A percentile compares a stretch with the other conserved stretches of the same genome.
phyloP scores from a whole-genome alignment of 2,797 vertebrate genomes.

The Prunella strophiata region DNA sequence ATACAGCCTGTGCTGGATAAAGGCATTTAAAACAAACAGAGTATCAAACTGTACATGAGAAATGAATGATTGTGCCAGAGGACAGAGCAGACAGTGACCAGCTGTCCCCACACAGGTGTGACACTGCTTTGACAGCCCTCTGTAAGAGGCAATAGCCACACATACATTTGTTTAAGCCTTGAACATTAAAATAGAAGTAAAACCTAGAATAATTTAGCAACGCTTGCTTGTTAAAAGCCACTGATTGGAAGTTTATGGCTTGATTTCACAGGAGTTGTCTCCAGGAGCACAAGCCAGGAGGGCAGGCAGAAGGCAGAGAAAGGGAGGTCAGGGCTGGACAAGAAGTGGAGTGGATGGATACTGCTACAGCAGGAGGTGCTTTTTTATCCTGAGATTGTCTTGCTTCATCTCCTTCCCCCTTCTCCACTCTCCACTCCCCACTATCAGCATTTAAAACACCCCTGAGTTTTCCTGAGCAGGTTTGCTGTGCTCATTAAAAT shows the following conservation, averaged over 20 bases:
- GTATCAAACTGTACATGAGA: not conserved
- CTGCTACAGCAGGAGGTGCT: not conserved
- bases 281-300: not conserved
- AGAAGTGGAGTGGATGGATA: not conserved
- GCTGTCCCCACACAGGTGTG: fast-evolving
- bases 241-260: not conserved
- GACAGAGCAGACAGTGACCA: not conserved
- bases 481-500: constrained; percentile 55
- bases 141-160: not conserved
- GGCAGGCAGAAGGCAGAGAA: not conserved
- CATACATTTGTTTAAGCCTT: not conserved
- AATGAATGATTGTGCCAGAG: not conserved
- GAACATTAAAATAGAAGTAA: not conserved
- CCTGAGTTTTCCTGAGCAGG: not conserved
- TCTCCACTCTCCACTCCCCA: not conserved
- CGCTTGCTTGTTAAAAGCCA: not conserved
- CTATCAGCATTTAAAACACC: constrained; percentile 26
- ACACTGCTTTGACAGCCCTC: not conserved
- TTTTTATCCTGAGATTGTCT: not conserved
- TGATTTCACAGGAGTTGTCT: not conserved
- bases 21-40: not conserved
- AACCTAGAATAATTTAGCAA: not conserved
- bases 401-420: not conserved
- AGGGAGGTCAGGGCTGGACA: not conserved
- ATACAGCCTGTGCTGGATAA: not conserved